These are phyloP conservation scores for Diaprepes abbreviatus DNA, from an alignment of 2,888 invertebrate species.

Conservation along the genomic window DNA sequence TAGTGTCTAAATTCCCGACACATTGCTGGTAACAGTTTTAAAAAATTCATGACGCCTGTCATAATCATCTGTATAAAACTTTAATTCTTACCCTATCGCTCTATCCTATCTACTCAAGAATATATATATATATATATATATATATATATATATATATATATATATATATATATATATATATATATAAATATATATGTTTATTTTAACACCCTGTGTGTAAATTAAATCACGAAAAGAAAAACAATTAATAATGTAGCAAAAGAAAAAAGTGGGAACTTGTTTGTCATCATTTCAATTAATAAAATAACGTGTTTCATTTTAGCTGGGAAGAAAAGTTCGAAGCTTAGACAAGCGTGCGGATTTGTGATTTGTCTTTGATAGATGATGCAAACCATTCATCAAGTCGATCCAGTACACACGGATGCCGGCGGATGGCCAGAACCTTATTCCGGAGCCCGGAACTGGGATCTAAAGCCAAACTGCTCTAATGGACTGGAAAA, in stretches of 20 bases:
- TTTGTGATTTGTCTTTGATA: conserved; percentile 69
- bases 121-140: too few species aligned
- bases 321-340: conserved; percentile 53
- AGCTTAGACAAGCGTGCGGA: conserved; percentile 55
- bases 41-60: too few species aligned
- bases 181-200: too few species aligned
- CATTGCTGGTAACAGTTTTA: too few species aligned
- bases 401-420: conserved; percentile 61
- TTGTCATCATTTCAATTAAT: conserved; percentile 57
- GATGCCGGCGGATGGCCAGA: conserved; percentile 52
- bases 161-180: too few species aligned
- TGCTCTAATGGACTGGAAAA: conserved; percentile 61
- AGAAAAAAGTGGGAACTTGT: conserved; percentile 51
- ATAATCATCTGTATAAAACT: too few species aligned
- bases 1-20: too few species aligned
- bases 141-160: too few species aligned
- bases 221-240: conserved; percentile 41
- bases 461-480: conserved; percentile 43
- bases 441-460: conserved; percentile 55
- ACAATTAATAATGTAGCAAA: conserved; percentile 42
- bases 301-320: conserved; percentile 56
- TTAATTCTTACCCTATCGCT: too few species aligned
- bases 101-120: too few species aligned
- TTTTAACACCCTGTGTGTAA: background rate
- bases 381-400: conserved; percentile 66